Conservation (phyloP, 2,888 invertebrate species). For the Eilema caniola region DNA sequence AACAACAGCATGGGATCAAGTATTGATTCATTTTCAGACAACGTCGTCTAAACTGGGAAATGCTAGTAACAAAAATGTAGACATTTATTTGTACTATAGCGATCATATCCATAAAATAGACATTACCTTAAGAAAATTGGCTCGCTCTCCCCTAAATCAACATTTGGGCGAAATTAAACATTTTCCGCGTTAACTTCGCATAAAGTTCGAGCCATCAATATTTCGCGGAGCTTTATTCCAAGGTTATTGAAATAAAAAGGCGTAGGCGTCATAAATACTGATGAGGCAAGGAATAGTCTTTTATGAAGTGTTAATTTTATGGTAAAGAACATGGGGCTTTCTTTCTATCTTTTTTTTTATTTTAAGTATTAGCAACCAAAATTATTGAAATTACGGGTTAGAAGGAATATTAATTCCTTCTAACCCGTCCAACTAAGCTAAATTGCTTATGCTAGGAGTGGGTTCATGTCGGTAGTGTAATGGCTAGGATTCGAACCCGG, state of each 20-base stretch:
- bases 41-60: not conserved
- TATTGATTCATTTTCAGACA: not conserved
- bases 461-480: too few species aligned
- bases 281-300: slow-evolving; percentile 38
- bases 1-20: not conserved
- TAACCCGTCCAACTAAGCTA: too few species aligned
- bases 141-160: slow-evolving; percentile 16
- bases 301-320: slow-evolving; percentile 47
- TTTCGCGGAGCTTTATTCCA: slow-evolving; percentile 41
- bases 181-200: slow-evolving; percentile 46
- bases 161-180: slow-evolving; percentile 38
- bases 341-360: too few species aligned
- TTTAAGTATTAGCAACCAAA: too few species aligned
- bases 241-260: slow-evolving; percentile 61
- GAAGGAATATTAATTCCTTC: too few species aligned
- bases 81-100: not conserved
- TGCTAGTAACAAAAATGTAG: not conserved
- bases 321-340: slow-evolving; percentile 29
- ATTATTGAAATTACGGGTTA: too few species aligned
- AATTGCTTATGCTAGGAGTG: too few species aligned
- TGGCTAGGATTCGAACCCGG: too few species aligned
- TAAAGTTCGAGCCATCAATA: slow-evolving; percentile 50
- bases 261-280: slow-evolving; percentile 51
- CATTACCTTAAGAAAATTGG: slow-evolving; percentile 3
- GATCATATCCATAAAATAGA: slow-evolving; percentile 5